Percentiles rank a stretch among this genome's conserved stretches.
These are phyloP conservation scores for Metalampra italica DNA, from an alignment of 2,888 invertebrate genomes.

Conservation along the genomic window DNA sequence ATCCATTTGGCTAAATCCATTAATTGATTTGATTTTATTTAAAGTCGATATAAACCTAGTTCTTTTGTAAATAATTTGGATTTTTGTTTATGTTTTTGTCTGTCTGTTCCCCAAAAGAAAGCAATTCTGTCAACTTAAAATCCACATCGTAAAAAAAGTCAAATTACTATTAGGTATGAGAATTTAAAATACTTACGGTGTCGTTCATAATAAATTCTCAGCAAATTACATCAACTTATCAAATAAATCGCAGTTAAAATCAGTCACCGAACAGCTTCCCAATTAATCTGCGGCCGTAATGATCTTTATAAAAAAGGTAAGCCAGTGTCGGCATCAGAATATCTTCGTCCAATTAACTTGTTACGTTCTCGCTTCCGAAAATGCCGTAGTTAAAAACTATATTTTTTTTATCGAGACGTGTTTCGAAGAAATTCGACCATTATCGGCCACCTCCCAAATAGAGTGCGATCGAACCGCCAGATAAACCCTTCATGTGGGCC, in stretches of 20 bases:
- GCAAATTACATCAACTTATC: slow-evolving; percentile 10
- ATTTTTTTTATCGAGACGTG: slow-evolving; percentile 25
- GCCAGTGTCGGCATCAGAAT: slow-evolving; percentile 40
- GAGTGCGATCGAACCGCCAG: slow-evolving; percentile 58
- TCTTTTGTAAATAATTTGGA: no score
- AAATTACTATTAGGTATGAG: no score
- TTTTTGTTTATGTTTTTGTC: no score
- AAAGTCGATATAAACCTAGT: no score
- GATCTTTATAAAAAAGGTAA: slow-evolving; percentile 46
- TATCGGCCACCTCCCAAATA: slow-evolving; percentile 77
- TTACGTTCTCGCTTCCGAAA: slow-evolving; percentile 75
- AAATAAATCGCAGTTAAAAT: slow-evolving; percentile 2
- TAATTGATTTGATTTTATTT: no score
- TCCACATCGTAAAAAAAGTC: no score
- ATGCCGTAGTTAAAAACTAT: slow-evolving; percentile 52
- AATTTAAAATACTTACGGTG: no score
- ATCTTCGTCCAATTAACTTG: slow-evolving; percentile 74
- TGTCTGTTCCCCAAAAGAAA: no score
- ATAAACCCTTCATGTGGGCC: slow-evolving; percentile 68
- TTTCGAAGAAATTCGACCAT: slow-evolving; percentile 70
- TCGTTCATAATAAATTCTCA: slow-evolving; percentile 10
- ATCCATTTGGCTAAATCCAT: no score
- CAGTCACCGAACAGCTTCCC: slow-evolving; percentile 21
- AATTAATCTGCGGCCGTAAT: slow-evolving; percentile 61
- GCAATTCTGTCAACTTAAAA: no score